Evolutionary conservation across 2,113 vertebrate species (phyloP).

Genomic region (Callipepla squamata): DNA sequence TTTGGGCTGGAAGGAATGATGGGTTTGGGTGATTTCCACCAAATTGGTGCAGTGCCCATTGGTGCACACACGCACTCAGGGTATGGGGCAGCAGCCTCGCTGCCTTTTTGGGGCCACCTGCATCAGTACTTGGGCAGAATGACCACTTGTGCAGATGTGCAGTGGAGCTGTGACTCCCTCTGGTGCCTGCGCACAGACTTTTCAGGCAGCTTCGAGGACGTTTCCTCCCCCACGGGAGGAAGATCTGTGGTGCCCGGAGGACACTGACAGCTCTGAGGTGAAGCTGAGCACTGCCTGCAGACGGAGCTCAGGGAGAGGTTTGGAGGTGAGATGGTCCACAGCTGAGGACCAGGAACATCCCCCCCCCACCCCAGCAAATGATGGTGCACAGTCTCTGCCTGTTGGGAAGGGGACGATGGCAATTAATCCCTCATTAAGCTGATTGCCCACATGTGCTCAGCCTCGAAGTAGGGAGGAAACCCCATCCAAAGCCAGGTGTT

Average conservation of each 20-base stretch:
- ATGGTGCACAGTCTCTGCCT: not conserved
- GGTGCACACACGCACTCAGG: not conserved
- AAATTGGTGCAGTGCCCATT: not conserved
- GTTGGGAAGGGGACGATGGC: not conserved
- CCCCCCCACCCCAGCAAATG: no score
- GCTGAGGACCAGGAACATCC: not conserved
- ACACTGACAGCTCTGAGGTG: not conserved
- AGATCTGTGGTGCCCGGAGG: not conserved
- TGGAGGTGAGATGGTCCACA: not conserved
- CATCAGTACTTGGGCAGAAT: fast-evolving
- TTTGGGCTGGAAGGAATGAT: not conserved
- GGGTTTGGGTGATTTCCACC: not conserved
- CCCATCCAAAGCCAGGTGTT: not conserved
- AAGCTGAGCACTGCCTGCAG: conserved; percentile 11
- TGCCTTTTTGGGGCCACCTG: not conserved
- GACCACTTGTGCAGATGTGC: fast-evolving
- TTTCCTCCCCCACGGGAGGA: not conserved
- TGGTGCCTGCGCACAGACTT: not conserved
- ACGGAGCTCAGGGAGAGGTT: not conserved
- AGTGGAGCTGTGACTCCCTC: conserved; percentile 3
- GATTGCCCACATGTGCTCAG: not conserved
- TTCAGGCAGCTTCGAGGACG: fast-evolving
- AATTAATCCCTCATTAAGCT: not conserved
- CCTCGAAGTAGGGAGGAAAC: not conserved
- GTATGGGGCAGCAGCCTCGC: not conserved